Evolutionary conservation across 2,888 invertebrate genomes (phyloP), one percentile per base, ranked within the genome.

Genomic region (Fragum whitleyi): DNA sequence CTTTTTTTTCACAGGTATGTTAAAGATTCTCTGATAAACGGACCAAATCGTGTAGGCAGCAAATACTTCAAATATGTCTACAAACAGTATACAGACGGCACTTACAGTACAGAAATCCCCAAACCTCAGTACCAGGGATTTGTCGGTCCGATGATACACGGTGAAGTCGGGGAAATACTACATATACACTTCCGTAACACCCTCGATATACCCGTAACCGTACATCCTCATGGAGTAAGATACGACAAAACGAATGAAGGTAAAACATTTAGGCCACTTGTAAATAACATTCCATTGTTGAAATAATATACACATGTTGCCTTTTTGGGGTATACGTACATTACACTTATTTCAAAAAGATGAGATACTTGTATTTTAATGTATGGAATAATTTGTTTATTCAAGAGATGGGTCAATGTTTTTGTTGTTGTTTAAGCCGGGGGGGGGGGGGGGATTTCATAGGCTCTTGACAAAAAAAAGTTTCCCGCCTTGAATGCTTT

Each of bases 21-120:
- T 23, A 70, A 79, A 42, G 84, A 84, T 39, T 81, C 81, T 6
- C 61, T 84, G 39, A 59, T 74, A 6, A 79, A 84, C 23, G 72
- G 77, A 32, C 59, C 51, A 1, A 57, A 86, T 74, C 36, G 86
- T 23, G 82, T 87, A 1, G 87, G 87, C 1, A 83, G 85, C 23
- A 71, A 67, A 16, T 88, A 86, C 61, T 77, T 21, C 26, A 88
- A 88, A 57, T 81, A 75, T 51, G 78, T 86, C 7, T 88, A 86
- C 65, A 85, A 86, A 65, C 81, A 84, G 36, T 90, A 89, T 62
- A 86, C 83, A 0, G 89, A 90, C 67, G 57, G 53, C 23, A 78
- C 79, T 21, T 90, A 77, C 79, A 84, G 71, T 0, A 70, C 23
- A 21, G 83, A 83, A 71, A 80, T 83, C 9, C 51, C 75, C 3